Evolutionary conservation across 2,888 invertebrate species (phyloP), one percentile per base, ranked within the genome.

Genomic region (Nemotelus nigrinus): DNA sequence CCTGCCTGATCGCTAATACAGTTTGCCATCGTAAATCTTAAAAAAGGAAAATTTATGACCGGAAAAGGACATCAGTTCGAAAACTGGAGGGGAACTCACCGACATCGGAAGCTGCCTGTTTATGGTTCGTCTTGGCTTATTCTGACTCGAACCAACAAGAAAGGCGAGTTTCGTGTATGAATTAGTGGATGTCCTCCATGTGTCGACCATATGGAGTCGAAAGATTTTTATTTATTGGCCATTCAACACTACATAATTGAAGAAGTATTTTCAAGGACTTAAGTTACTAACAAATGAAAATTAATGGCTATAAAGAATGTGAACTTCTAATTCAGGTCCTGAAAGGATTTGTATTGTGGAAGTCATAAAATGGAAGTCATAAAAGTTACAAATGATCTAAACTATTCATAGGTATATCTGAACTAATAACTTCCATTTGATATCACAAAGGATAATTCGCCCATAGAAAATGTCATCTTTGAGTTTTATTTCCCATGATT

Each of bases 41-140:
- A 68, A 60, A 68, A 68, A 68, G 67, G 67, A 68, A 68, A 68
- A 68, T 68, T 68, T 68, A 68, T 68, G 67, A 68, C 48, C 50
- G 48, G 39, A 68, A 68, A 48, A 47, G 48, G 48, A 68, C 67
- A 68, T 48, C 48, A 68, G 67, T 68, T 68, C 67, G n/a, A 48
- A 48, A 68, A 25, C 48, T 10, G 63, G 5, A 10, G 48, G 67
- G 48, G 67, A 25, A 25, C 25, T 25, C 25, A 25, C 25, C 25
- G 1, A 25, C 25, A 25, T 25, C 25, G 25, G 1, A 25, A 25
- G 25, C 25, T 25, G 25, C 25, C 25, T 25, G 25, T 25, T 25
- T 68, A 60, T 39, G 60, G 39, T 60, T 60, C 60, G 60, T 25
- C 60, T 60, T 4, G 25, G 25, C 60, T 60, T 39, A 7, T 60